phyloP scores from a whole-genome alignment of 2,113 vertebrate genomes.

The Sceloporus tristichus region DNA sequence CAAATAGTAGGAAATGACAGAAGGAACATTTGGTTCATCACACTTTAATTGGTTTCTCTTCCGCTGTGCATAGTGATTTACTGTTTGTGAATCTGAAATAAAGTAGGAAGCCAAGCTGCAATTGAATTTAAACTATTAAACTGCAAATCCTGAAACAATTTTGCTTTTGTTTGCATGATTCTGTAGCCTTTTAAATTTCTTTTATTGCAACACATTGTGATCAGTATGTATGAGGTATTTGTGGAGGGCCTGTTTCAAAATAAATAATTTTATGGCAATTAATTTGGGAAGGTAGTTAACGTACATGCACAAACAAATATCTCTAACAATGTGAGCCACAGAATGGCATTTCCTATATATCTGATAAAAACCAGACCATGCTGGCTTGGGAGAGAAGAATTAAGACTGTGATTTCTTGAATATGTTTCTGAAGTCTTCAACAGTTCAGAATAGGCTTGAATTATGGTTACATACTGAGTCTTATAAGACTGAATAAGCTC shows the following conservation, averaged over 20 bases:
- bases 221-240: background rate
- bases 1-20: no score
- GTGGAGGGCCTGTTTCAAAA: background rate
- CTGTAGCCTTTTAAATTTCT: background rate
- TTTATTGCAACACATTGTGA: background rate
- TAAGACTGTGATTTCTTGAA: background rate
- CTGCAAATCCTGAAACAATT: background rate
- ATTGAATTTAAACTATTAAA: background rate
- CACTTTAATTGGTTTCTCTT: background rate
- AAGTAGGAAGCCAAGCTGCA: background rate
- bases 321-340: background rate
- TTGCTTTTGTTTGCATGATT: background rate
- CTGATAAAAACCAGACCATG: rapidly evolving
- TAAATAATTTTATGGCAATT: background rate
- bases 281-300: no score
- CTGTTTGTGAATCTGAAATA: background rate
- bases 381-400: background rate
- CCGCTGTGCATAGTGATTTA: background rate
- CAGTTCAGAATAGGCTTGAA: background rate
- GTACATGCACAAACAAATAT: background rate
- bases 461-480: background rate
- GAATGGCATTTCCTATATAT: background rate
- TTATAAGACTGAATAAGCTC: no score
- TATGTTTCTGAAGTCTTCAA: background rate
- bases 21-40: background rate